Conservation (phyloP, 2,113 vertebrate species). For the Bombycilla garrulus region DNA sequence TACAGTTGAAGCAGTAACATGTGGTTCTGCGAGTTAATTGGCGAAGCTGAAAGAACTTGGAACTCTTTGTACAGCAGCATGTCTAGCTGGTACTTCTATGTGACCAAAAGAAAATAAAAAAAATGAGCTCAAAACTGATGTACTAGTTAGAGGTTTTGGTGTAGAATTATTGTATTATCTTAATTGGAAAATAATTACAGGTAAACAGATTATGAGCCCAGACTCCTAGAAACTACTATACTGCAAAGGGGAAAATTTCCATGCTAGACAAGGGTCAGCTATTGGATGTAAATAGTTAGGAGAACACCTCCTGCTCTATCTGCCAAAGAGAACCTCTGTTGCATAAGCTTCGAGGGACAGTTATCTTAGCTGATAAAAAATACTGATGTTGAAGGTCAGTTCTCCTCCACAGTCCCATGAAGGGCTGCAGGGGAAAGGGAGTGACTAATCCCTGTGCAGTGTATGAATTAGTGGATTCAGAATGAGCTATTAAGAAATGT, state of each 20-base stretch:
- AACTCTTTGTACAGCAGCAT: slow-evolving; percentile 51
- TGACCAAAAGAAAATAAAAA: slow-evolving; percentile 67
- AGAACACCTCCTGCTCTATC: slow-evolving; percentile 32
- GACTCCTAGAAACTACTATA: slow-evolving; percentile 55
- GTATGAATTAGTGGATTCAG: background rate
- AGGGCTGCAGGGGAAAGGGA: background rate
- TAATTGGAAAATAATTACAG: slow-evolving; percentile 48
- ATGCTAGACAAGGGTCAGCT: background rate
- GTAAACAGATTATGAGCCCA: slow-evolving; percentile 52
- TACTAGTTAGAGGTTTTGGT: slow-evolving; percentile 30
- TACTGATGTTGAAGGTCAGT: background rate
- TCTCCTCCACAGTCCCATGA: background rate
- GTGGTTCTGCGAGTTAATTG: slow-evolving; percentile 20
- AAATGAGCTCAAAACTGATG: slow-evolving; percentile 23
- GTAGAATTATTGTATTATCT: slow-evolving; percentile 47
- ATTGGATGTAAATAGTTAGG: slow-evolving; percentile 29
- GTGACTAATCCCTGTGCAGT: background rate
- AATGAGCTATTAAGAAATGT: background rate
- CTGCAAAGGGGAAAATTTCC: slow-evolving; percentile 35
- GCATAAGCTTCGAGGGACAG: background rate
- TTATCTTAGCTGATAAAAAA: background rate
- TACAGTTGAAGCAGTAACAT: slow-evolving; percentile 22
- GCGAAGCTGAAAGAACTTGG: slow-evolving; percentile 64
- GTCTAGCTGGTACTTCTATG: slow-evolving; percentile 65
- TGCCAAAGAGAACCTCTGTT: slow-evolving; percentile 57